These are phyloP conservation scores for Onthophagus sagittarius DNA, from an alignment of 2,888 invertebrate genomes.

Conservation along the genomic window DNA sequence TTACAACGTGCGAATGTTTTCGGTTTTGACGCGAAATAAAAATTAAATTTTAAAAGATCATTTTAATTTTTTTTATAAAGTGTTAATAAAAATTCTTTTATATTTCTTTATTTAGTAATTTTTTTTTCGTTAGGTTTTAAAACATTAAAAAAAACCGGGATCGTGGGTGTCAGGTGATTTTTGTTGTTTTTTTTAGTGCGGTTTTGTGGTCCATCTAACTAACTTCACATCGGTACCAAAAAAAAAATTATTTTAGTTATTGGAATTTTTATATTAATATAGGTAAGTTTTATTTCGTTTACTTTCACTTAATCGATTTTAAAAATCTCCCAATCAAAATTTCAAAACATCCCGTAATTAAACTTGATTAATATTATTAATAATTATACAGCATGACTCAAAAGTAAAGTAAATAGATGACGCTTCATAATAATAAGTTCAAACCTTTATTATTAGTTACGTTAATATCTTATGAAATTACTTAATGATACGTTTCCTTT, in stretches of 20 bases:
- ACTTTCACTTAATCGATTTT: not conserved
- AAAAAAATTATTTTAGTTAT: not conserved
- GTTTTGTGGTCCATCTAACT: not conserved
- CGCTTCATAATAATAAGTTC: no score
- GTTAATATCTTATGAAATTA: not conserved
- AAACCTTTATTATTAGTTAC: not conserved
- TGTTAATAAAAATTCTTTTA: not conserved
- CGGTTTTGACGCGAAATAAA: not conserved
- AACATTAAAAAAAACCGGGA: not conserved
- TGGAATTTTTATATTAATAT: not conserved
- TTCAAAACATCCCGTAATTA: no score
- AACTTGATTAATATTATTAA: no score
- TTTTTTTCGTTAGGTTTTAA: not conserved
- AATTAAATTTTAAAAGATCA: no score
- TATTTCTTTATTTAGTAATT: not conserved
- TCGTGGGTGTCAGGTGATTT: not conserved
- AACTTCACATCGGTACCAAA: no score
- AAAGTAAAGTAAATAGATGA: no score
- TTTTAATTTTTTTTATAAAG: no score
- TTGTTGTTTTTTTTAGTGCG: not conserved
- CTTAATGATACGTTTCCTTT: not conserved
- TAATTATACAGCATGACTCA: no score
- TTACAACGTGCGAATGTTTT: not conserved
- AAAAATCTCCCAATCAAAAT: no score
- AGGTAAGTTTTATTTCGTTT: not conserved